phyloP scores from a whole-genome alignment of 1,140 invertebrate species.

The Danaus plexippus region DNA sequence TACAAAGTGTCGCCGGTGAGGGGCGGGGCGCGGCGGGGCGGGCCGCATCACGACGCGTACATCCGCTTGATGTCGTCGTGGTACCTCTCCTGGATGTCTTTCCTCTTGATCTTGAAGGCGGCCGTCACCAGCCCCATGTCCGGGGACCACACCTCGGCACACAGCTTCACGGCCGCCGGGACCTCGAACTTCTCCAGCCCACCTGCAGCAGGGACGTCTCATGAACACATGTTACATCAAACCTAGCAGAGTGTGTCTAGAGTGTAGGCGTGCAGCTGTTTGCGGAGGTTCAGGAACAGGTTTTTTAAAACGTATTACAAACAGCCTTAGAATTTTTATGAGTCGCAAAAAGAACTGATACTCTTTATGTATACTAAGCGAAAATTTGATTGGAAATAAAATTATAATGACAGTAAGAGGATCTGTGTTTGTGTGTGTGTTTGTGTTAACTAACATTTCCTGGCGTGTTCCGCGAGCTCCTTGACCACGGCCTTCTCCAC shows the following conservation, averaged over 20 bases:
- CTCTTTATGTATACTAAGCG: too few relatives aligned
- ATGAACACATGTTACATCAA: too few relatives aligned
- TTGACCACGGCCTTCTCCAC: slow-evolving; percentile 85
- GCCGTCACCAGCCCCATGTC: slow-evolving; percentile 97
- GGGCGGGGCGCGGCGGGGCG: neutral
- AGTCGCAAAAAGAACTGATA: too few relatives aligned
- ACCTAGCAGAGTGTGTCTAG: too few relatives aligned
- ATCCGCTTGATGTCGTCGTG: slow-evolving; percentile 91
- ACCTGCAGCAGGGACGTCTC: slow-evolving; percentile 65
- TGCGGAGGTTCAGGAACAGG: too few relatives aligned
- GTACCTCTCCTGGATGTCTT: slow-evolving; percentile 94
- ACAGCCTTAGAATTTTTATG: too few relatives aligned
- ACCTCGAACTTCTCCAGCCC: slow-evolving; percentile 93
- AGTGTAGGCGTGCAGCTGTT: too few relatives aligned
- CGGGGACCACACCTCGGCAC: slow-evolving; percentile 94
- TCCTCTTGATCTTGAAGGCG: slow-evolving; percentile 96
- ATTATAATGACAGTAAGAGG: too few relatives aligned
- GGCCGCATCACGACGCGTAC: slow-evolving; percentile 88
- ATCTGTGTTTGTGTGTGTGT: too few relatives aligned
- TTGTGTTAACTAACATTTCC: slow-evolving; percentile 78
- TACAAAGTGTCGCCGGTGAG: neutral
- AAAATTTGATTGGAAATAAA: too few relatives aligned
- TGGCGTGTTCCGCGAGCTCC: slow-evolving; percentile 85
- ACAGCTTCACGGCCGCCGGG: slow-evolving; percentile 90
- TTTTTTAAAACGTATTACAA: too few relatives aligned